Conservation (phyloP, 2,113 vertebrate genomes). For the Xerus inauris region DNA sequence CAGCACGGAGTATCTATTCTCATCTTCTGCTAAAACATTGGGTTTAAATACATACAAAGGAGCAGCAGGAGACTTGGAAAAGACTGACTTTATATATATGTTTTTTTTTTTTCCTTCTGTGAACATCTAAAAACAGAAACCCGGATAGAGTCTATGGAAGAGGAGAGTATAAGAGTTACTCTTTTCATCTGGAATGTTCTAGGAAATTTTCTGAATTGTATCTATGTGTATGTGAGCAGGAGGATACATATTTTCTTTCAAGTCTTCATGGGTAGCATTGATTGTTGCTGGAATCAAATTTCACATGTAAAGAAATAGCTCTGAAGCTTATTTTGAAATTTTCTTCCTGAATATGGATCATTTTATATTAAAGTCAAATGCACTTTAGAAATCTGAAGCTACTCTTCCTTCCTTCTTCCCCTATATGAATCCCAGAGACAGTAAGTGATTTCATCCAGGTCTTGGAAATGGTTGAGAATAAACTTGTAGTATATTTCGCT, state of each 20-base stretch:
- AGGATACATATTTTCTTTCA: not conserved
- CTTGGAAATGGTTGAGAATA: constrained; percentile 4
- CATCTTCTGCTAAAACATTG: constrained; percentile 68
- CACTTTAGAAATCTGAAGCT: not conserved
- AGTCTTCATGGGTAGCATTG: not conserved
- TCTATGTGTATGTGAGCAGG: not conserved
- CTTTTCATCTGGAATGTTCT: constrained; percentile 16
- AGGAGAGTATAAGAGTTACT: not conserved
- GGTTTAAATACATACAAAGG: constrained; percentile 70
- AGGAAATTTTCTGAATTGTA: not conserved
- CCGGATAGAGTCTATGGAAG: constrained; percentile 36
- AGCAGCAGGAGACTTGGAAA: constrained; percentile 72
- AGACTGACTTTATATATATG: constrained; percentile 52
- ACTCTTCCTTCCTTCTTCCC: not conserved
- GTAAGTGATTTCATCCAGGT: not conserved
- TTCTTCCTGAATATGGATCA: not conserved
- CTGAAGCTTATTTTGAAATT: constrained; percentile 20
- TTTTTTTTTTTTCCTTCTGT: constrained; percentile 38
- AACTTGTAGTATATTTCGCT: not conserved
- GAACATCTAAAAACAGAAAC: constrained; percentile 71
- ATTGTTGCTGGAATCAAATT: not conserved
- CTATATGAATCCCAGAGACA: not conserved
- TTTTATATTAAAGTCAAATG: not conserved
- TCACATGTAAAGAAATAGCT: not conserved
- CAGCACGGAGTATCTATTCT: constrained; percentile 59